Evolutionary conservation across 2,888 invertebrate genomes (phyloP), one percentile per base, ranked within the genome.

Genomic region (Papilio protenor): DNA sequence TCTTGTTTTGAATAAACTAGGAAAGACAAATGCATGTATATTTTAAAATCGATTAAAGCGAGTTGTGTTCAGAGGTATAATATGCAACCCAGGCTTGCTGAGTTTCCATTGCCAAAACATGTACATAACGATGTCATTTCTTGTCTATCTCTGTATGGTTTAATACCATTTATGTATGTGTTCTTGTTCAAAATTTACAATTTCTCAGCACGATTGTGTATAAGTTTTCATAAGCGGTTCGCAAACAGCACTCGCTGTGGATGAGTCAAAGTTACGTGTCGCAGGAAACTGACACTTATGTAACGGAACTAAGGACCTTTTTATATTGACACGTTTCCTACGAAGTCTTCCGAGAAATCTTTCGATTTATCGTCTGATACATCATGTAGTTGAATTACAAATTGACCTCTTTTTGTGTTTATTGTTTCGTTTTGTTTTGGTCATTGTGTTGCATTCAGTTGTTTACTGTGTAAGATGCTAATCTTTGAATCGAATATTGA

Each of bases 231-330:
- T 69, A 45, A 66, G 11, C 10, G 45, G 12, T 45, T 69, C 66
- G 45, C 21, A 69, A 69, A 69, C 66, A 40, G 8, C 66, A 69
- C 45, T 69, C 0, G n/a, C 12, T 2, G 40, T n/a, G 21, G 1
- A 4, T 74, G 74, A 75, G 57, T 70, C 69, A 64, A 49, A 3
- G 11, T 21, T 21, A 45, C 49, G 6, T n/a, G 71, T n/a, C 11
- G 16, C 57, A 71, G 71, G 71, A 76, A 76, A 76, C 71, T 71
- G 76, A 27, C 10, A n/a, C 33, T 55, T 55, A 47, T 78, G 79
- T 75, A 80, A 78, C 81, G 72, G 79, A 79, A 79, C 80, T 79
- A 49, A 71, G 47, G 40, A 69, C 45, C 66, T 14, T 45, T 69
- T 45, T 40, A 21, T 45, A 66, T 45, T 69, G n/a, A n/a, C 5